Evolutionary conservation across 2,113 vertebrate species (phyloP), one percentile per base, ranked within the genome.

Genomic region (Oryzias woworae): DNA sequence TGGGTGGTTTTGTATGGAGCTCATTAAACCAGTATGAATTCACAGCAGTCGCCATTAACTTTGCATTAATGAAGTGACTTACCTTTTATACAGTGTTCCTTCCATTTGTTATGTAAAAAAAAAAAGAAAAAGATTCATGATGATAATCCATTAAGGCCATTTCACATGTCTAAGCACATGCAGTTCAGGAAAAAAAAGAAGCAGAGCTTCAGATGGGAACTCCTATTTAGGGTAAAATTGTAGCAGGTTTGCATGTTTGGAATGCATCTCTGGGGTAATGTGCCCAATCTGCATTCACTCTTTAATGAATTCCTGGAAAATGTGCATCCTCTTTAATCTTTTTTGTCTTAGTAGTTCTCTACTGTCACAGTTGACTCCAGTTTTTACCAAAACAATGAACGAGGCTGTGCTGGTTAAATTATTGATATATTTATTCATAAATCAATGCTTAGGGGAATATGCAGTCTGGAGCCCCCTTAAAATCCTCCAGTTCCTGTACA

Each of bases 21-120:
- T 80, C 62, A 78, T 86, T 86, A 83, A 73, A 76, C n/a, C 58
- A 66, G 53, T 43, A 13, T 58, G 53, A 49, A 69, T 53, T 78
- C 60, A 66, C 62, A 84, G 70, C 69, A 77, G 50, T 71, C 59
- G 45, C 61, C 48, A 42, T 47, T 49, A 64, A 62, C 48, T 42
- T 41, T 60, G 17, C 58, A 50, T 52, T 63, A 48, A 50, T 53
- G 42, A 36, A 16, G 36, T 24, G 43, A 52, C 63, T 15, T 42
- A 58, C 49, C 36, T 73, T 56, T 41, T 4, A 20, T 57, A 45
- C 20, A 58, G 43, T 4, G n/a, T 20, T 54, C 49, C 49, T n/a
- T 46, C 15, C 28, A 46, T 48, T 48, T 17, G 0, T n/a, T n/a
- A 16, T 53, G 14, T 54, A 17, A 48, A 41, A 55, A 41, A n/a